Evolutionary conservation across 2,113 vertebrate genomes (phyloP).

Genomic region (Pterocles burchelli): DNA sequence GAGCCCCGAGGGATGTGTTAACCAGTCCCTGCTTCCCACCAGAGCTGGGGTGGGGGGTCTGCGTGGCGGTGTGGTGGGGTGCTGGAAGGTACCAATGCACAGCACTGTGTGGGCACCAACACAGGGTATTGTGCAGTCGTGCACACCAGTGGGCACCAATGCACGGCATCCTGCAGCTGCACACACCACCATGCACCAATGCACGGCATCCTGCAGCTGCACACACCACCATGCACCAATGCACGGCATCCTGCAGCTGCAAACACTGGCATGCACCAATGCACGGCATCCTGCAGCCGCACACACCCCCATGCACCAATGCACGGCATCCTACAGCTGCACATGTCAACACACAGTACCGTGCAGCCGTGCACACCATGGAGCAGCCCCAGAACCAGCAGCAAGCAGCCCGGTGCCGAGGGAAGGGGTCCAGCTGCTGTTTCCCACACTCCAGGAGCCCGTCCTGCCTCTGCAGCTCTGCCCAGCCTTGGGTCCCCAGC

Average conservation of each 20-base stretch:
- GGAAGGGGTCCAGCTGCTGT: not conserved
- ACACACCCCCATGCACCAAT: too few species aligned
- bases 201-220: fast-evolving
- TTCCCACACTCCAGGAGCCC: not conserved
- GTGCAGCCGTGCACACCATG: too few species aligned
- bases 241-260: not conserved
- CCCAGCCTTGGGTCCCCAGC: not conserved
- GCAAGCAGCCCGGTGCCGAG: not conserved
- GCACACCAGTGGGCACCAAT: too few species aligned
- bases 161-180: not conserved
- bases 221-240: fast-evolving
- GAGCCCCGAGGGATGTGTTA: not conserved
- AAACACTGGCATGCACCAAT: too few species aligned
- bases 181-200: fast-evolving
- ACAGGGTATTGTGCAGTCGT: too few species aligned
- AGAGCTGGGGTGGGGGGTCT: not conserved
- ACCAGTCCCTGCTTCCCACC: not conserved
- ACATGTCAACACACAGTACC: too few species aligned
- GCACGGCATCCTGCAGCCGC: not conserved
- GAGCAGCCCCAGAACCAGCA: not conserved
- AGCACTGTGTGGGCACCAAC: not conserved
- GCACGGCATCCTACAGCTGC: not conserved
- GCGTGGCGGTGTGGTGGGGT: fast-evolving
- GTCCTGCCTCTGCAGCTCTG: not conserved
- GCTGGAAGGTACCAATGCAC: not conserved